Base-by-base conservation (phyloP, 1,140 invertebrate species). In the Calosoma granatense region DNA sequence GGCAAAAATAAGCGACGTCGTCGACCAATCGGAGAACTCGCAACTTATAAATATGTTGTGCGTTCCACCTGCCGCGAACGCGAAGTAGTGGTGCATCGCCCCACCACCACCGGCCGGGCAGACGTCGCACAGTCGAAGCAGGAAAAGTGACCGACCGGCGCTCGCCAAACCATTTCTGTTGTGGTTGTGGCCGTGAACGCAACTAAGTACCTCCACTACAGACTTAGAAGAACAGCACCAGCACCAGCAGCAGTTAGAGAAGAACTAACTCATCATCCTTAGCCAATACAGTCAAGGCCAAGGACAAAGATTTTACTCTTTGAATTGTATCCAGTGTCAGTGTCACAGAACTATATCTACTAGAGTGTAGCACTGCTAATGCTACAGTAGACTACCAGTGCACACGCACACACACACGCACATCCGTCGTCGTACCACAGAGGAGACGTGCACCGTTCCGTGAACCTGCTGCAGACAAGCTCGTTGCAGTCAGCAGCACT, bases 101-200 rank as follows among this genome's bases (percentile, higher is more conserved):
- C 64, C 64, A 65, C 65, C 63, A 67, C 64, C 61, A 39, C 57
- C 54, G 56, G 57, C 57, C 54, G 56, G 57, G 60, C 55, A 62
- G 61, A 61, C 56, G 62, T 59, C 56, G 56, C 54, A 53, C 26
- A 60, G 57, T 56, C 60, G 60, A 60, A 60, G 64, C 63, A 68
- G 67, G 67, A 68, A 68, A 68, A 68, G 67, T 66, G 65, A 65
- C 65, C 63, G 67, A 66, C 64, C 67, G 64, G 66, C 65, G 67
- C 55, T 68, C 64, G 64, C 57, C 65, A 62, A 68, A 66, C 65
- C 67, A 68, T 68, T 68, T 67, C 67, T 66, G 65, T 68, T 65
- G 67, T 65, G 64, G 64, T 66, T 64, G 67, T 67, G 65, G 64
- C 65, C 65, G 67, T 64, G 67, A 68, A 68, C 64, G 63, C 66